Percentiles rank a stretch among this genome's conserved stretches.
These are phyloP conservation scores for Hestina assimilis DNA, from an alignment of 1,140 invertebrate genomes.

Conservation along the genomic window DNA sequence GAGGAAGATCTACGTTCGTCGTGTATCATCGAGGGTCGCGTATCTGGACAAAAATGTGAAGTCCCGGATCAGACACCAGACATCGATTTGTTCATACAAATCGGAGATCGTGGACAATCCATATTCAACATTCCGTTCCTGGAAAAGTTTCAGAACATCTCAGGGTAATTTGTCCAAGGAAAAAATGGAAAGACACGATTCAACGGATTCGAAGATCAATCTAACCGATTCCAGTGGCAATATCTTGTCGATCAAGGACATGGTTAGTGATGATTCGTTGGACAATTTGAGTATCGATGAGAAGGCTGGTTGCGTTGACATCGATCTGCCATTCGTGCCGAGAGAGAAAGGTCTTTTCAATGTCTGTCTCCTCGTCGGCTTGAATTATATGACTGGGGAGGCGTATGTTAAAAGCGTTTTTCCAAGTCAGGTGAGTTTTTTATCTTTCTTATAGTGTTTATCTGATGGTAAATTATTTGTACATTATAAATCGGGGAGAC, in stretches of 20 bases:
- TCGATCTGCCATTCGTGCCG: slow-evolving; percentile 55
- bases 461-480: no score
- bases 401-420: slow-evolving; percentile 84
- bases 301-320: slow-evolving; percentile 63
- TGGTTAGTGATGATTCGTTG: slow-evolving; percentile 27
- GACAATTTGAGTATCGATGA: slow-evolving; percentile 59
- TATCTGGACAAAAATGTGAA: slow-evolving; percentile 56
- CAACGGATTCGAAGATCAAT: slow-evolving; percentile 56
- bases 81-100: slow-evolving; percentile 63
- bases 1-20: slow-evolving; percentile 80
- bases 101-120: slow-evolving; percentile 57
- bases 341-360: slow-evolving; percentile 79
- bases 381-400: slow-evolving; percentile 79
- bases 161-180: slow-evolving; percentile 49
- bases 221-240: slow-evolving; percentile 56
- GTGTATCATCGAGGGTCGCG: slow-evolving; percentile 74
- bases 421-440: slow-evolving; percentile 78
- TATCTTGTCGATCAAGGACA: slow-evolving; percentile 41
- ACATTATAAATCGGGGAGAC: neutral
- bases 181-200: slow-evolving; percentile 44
- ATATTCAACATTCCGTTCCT: slow-evolving; percentile 52
- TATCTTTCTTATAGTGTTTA: no score
- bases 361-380: slow-evolving; percentile 82
- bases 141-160: slow-evolving; percentile 64
- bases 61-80: slow-evolving; percentile 54